Base-by-base conservation (phyloP, 2,113 vertebrate genomes). In the Dromiciops gliroides region DNA sequence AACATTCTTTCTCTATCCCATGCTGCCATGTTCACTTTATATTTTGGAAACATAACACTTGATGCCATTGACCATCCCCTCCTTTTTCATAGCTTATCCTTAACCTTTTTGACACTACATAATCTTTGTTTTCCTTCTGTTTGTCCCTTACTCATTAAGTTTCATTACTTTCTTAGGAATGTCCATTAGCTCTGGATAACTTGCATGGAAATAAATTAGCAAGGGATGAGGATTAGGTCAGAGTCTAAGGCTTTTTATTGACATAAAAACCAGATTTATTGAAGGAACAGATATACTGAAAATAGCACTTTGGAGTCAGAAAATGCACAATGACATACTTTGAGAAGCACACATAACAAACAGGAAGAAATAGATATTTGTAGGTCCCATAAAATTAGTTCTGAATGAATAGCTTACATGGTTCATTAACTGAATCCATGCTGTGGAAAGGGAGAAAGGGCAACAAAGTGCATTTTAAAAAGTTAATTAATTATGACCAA, bases 231-330 rank as follows among this genome's bases (percentile, higher is more conserved):
- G 67, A 83, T 83, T 44, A 83, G n/a, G 67, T 83, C 67, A 83
- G 67, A 83, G 16, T 83, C 19, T 22, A 83, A 83, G 19, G 67
- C 16, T 83, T 83, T 91, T 92, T 94, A 53, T 91, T 91, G n/a
- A 83, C 67, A 83, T 94, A 90, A 92, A 16, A 51, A 31, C 51
- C 51, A 51, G 37, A 51, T 83, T 96, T 94, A 90, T 19, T 92
- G 19, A 96, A 92, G 90, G 67, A 50, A 47, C 90, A 93, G 44
- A 89, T 92, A 23, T 9, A 93, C 0, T 95, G 91, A 90, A 91
- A 94, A 89, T 50, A 83, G 67, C 16, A 92, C 56, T 16, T 91
- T 89, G 26, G 16, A 93, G 47, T 51, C 91, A 92, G 51, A 89
- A 83, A 91, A n/a, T 10, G 26, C 0, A 25, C 51, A 95, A 22